phyloP scores from a whole-genome alignment of 2,113 vertebrate genomes.

The Ctenodactylus gundi region DNA sequence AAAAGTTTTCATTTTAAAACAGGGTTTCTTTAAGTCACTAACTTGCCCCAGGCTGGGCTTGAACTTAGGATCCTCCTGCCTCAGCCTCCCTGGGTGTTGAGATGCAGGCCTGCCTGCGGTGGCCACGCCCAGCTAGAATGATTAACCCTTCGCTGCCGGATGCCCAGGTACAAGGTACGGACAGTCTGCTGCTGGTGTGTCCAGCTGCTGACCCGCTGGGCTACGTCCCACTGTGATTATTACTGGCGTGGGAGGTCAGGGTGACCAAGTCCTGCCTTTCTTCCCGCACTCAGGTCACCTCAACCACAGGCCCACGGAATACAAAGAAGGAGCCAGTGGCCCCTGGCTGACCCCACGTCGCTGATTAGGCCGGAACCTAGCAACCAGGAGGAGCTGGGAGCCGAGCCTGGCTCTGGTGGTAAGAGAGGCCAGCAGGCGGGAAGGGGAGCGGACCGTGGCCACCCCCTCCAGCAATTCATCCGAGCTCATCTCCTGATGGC shows the following conservation, averaged over 20 bases:
- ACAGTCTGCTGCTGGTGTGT: neutral
- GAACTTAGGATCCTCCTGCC: too few species aligned
- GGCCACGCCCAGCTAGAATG: too few species aligned
- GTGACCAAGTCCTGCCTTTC: neutral
- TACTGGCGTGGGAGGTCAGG: neutral
- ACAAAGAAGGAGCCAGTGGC: neutral
- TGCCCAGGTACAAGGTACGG: neutral
- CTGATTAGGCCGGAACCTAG: slow-evolving; percentile 41
- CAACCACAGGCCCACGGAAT: neutral
- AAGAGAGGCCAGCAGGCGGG: too few species aligned
- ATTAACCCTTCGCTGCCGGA: neutral
- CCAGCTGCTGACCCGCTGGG: neutral
- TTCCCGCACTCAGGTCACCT: neutral
- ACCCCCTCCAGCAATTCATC: neutral
- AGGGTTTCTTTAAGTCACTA: too few species aligned
- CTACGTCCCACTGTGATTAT: neutral
- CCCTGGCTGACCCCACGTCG: neutral
- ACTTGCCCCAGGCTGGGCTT: too few species aligned
- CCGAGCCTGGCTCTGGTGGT: too few species aligned
- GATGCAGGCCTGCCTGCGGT: too few species aligned
- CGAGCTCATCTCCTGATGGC: neutral
- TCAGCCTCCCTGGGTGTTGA: too few species aligned
- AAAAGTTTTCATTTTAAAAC: too few species aligned
- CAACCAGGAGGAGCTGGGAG: neutral
- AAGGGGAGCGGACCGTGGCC: too few species aligned